Evolutionary conservation across 2,113 vertebrate genomes (phyloP), one percentile per base, ranked within the genome.

Genomic region (Pionites leucogaster): DNA sequence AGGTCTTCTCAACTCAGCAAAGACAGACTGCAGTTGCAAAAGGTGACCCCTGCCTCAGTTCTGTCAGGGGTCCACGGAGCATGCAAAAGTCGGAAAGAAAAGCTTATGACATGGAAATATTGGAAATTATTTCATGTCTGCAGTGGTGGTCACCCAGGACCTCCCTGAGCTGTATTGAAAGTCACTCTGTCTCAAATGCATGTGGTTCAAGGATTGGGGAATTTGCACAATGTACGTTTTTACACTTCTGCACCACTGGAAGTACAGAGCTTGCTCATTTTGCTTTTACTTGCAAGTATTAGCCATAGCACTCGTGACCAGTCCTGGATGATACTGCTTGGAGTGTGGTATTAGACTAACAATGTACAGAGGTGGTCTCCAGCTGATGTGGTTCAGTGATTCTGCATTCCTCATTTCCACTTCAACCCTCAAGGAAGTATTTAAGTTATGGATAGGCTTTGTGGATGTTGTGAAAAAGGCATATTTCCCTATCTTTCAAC

Each of bases 101-200:
- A 62, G 11, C 1, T 37, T 69, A 8, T 16, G 18, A 13, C 5
- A 7, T 39, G 46, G 15, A 80, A 69, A 10, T 88, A 39, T 0
- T 17, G 19, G 29, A 44, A 46, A 63, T 65, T 2, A 29, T n/a
- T 46, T 65, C 0, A 1, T 57, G 11, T 44, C 14, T 0, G 0
- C 31, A 35, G 23, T 29, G 23, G 7, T 17, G 20, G 53, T 64
- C 14, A 23, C 35, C 79, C 39, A 62, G 23, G 23, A 71, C n/a
- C 33, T 80, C 25, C 50, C 27, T 50, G 25, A 17, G 65, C 13
- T 11, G 4, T 49, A 15, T 63, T 37, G 17, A 33, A 7, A 79
- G 39, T 71, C 35, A 6, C 13, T 75, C 9, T 72, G 44, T 33
- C 41, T 63, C 42, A 78, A 59, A 33, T 24, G 39, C 11, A 6